phyloP scores from a whole-genome alignment of 2,113 vertebrate genomes.

The Megaleporinus macrocephalus region DNA sequence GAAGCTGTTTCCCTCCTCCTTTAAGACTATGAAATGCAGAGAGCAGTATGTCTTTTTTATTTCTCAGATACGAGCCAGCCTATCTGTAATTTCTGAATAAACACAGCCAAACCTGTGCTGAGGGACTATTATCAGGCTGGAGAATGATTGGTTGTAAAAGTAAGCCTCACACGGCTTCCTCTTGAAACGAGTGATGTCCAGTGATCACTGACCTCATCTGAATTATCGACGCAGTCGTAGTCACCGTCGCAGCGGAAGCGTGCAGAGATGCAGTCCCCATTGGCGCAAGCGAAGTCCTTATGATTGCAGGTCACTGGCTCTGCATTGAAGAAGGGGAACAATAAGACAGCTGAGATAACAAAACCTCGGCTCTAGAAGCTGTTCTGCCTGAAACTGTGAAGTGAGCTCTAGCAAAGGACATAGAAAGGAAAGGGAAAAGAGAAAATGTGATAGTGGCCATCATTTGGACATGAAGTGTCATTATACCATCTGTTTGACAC shows the following conservation, averaged over 20 bases:
- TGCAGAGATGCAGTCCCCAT: constrained; percentile 93
- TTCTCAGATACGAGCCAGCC: background rate
- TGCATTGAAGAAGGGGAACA: constrained; percentile 62
- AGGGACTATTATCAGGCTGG: too few species aligned
- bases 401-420: constrained; percentile 2
- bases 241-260: constrained; percentile 97
- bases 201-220: constrained; percentile 87
- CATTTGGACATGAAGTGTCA: constrained; percentile 36
- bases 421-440: background rate
- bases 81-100: constrained; percentile 3
- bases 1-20: background rate
- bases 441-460: constrained; percentile 6
- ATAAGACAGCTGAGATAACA: constrained; percentile 18
- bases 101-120: background rate
- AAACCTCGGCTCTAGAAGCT: background rate
- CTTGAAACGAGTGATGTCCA: background rate
- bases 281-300: constrained; percentile 94
- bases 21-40: background rate
- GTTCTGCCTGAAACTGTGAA: background rate
- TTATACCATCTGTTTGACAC: constrained; percentile 45
- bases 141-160: background rate
- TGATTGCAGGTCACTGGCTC: constrained; percentile 93
- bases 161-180: background rate
- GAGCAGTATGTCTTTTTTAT: background rate
- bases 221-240: constrained; percentile 95